Percentiles rank a stretch among this genome's conserved stretches.
Conservation (phyloP, 2,797 vertebrate species). For the Lepilemur ruficaudatus region DNA sequence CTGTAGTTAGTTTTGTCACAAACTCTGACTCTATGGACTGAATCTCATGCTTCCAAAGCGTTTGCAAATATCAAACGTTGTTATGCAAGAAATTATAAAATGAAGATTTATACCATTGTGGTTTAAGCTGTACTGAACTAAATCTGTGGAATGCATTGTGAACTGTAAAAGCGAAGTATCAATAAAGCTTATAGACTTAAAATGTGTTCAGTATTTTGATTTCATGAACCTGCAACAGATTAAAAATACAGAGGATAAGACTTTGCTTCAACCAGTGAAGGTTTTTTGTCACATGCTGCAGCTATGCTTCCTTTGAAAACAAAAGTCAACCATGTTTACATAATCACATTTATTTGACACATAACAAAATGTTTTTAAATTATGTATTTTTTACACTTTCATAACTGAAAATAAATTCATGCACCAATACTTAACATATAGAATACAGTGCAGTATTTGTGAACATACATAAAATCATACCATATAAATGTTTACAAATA, state of each 20-base stretch:
- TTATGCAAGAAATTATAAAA: slow-evolving; percentile 92
- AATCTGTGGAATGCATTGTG: slow-evolving; percentile 99
- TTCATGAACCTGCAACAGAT: slow-evolving; percentile 60
- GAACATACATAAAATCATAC: slow-evolving; percentile 81
- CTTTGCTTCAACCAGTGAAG: background rate
- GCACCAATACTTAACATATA: slow-evolving; percentile 86
- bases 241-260: background rate
- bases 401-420: slow-evolving; percentile 88
- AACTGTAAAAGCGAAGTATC: slow-evolving; percentile 94
- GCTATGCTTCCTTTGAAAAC: slow-evolving; percentile 3
- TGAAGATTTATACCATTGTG: slow-evolving; percentile 92
- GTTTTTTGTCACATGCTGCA: background rate
- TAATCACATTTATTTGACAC: slow-evolving; percentile 79
- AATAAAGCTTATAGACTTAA: slow-evolving; percentile 98
- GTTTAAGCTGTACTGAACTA: slow-evolving; percentile 91
- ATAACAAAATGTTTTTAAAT: slow-evolving; percentile 67
- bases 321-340: slow-evolving; percentile 47
- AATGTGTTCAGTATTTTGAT: slow-evolving; percentile 72
- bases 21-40: slow-evolving; percentile 89
- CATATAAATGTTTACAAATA: slow-evolving; percentile 81
- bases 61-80: slow-evolving; percentile 91
- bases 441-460: slow-evolving; percentile 81
- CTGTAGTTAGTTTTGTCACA: slow-evolving; percentile 88
- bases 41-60: slow-evolving; percentile 89
- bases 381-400: slow-evolving; percentile 62